Base-by-base conservation (phyloP, 2,797 vertebrate species). In the Syngnathus acus region DNA sequence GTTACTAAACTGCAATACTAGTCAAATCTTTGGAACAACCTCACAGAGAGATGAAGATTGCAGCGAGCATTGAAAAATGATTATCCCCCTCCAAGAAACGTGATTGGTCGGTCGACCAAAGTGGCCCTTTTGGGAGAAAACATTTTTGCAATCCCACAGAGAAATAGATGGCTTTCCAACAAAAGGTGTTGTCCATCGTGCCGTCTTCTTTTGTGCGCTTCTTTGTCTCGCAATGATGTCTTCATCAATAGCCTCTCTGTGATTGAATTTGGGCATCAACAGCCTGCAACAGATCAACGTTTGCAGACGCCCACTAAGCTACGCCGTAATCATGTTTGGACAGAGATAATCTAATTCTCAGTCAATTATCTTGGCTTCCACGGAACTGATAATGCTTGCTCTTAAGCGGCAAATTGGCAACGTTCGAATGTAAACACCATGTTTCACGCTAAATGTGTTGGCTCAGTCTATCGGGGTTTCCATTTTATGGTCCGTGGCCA, bases 381-480 rank as follows among this genome's bases (percentile, higher is more conserved):
- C 76, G 72, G 78, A 83, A 81, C 76, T 82, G 83, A 85, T 87
- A 88, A 84, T 74, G 71, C 80, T 79, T 74, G 80, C 78, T 84
- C 82, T 87, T 87, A 88, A 83, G 80, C 76, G 82, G 74, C 67
- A 79, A 85, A 88, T 84, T 89, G 88, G 84, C 88, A 87, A 57
- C n/a, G 58, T 77, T 80, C 65, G 79, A 88, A 88, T 84, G 84
- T 86, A 89, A 90, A 86, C 86, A 87, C 84, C 83, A 73, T 84
- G 83, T 84, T 88, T 88, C 86, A 81, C 81, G 78, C 78, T 71
- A 64, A 77, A 81, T 72, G 81, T 72, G 72, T 86, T 89, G 85
- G 88, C 85, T 82, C 68, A 1, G 62, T 59, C 65, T 64, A 71
- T 75, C 76, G 76, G 81, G 79, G 84, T 81, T 62, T 59, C 66